Percentiles rank a stretch among this genome's conserved stretches.
Conservation (phyloP, 2,888 invertebrate genomes). For the Drosophila anomelani region DNA sequence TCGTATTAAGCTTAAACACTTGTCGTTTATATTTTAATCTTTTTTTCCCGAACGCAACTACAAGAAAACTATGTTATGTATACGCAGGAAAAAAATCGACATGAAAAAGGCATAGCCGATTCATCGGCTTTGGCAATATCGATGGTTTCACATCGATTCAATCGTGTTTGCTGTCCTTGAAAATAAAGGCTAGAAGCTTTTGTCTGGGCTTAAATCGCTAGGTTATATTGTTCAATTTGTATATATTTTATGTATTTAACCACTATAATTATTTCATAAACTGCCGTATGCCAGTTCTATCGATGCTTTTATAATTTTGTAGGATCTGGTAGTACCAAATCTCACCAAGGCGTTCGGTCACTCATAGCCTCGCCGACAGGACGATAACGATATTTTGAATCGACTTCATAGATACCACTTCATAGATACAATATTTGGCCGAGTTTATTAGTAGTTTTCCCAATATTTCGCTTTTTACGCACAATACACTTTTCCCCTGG, state of each 20-base stretch:
- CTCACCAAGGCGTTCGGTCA: not conserved
- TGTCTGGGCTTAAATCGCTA: too few relatives aligned
- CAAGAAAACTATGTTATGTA: conserved; percentile 26
- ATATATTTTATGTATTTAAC: not conserved
- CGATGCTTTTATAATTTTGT: not conserved
- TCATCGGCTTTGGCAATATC: not conserved
- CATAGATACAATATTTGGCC: not conserved
- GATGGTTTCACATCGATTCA: not conserved
- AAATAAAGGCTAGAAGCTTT: too few relatives aligned
- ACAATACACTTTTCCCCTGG: not conserved
- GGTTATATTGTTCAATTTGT: too few relatives aligned
- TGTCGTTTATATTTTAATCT: conserved; percentile 4
- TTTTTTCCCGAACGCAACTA: conserved; percentile 19
- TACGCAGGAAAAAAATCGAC: conserved; percentile 23
- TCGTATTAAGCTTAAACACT: not conserved
- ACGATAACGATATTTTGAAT: conserved; percentile 15
- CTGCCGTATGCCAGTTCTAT: not conserved
- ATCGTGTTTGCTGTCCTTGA: not conserved
- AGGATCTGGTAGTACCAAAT: not conserved
- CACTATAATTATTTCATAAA: not conserved
- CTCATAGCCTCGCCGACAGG: not conserved
- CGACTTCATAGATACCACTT: not conserved
- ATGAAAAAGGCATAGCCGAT: not conserved
- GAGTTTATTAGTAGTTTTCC: conserved; percentile 1
- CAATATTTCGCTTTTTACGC: conserved; percentile 11